phyloP scores from a whole-genome alignment of 2,888 invertebrate species.

The Drosophila leonis region DNA sequence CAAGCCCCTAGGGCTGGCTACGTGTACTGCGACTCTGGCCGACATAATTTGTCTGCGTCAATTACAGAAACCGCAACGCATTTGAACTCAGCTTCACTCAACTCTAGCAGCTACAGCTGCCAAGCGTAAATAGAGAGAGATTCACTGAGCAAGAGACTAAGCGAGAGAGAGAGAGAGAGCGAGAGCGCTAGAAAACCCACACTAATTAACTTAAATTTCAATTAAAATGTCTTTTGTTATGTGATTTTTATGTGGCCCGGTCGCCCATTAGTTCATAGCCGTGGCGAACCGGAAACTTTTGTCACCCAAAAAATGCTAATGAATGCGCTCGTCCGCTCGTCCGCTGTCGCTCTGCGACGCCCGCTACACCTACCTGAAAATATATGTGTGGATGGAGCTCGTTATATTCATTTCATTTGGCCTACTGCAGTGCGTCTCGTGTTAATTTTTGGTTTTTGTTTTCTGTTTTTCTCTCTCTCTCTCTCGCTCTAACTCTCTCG shows the following conservation, averaged over 20 bases:
- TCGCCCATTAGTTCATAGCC: conserved; percentile 71
- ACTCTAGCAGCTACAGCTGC: conserved; percentile 2
- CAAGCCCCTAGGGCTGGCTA: background rate
- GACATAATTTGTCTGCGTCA: conserved; percentile 60
- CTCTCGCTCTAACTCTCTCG: conserved; percentile 5
- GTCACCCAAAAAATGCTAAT: conserved; percentile 80
- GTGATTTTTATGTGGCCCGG: conserved; percentile 72
- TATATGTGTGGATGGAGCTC: conserved; percentile 34
- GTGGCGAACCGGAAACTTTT: conserved; percentile 82
- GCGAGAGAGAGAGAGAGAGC: background rate
- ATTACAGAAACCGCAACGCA: conserved; percentile 58
- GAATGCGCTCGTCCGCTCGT: conserved; percentile 60
- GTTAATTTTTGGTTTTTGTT: conserved; percentile 55
- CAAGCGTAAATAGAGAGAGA: conserved; percentile 33
- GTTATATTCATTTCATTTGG: conserved; percentile 56
- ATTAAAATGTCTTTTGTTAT: conserved; percentile 81
- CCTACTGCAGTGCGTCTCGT: conserved; percentile 38
- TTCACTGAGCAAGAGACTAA: background rate
- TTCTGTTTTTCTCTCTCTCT: conserved; percentile 24
- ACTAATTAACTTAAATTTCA: conserved; percentile 82
- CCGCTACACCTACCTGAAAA: conserved; percentile 26
- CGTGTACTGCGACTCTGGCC: conserved; percentile 7
- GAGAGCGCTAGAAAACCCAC: conserved; percentile 47
- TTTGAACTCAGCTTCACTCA: conserved; percentile 1
- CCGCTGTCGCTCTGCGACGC: background rate